Evolutionary conservation across 1,140 invertebrate genomes (phyloP).

Genomic region (Microplitis mediator): DNA sequence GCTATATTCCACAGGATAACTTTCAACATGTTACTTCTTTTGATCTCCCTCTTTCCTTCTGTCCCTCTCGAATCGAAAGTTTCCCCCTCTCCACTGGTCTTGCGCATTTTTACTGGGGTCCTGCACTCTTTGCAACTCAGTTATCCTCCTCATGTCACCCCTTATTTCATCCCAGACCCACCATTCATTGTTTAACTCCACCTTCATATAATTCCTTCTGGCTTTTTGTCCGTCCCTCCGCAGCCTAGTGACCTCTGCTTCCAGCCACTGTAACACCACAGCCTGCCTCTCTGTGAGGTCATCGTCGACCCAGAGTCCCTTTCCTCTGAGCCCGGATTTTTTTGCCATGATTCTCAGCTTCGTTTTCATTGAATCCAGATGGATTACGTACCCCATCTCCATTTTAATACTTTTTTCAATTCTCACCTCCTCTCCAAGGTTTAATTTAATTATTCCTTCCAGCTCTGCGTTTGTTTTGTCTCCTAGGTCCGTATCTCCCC

Average conservation of each 20-base stretch:
- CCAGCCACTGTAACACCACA: constrained; percentile 20
- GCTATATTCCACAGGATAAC: constrained; percentile 21
- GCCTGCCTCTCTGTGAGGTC: constrained; percentile 31
- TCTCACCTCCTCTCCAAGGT: too few relatives aligned
- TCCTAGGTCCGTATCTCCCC: too few relatives aligned
- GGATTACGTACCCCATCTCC: too few relatives aligned
- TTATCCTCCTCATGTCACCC: neutral
- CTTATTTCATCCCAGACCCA: neutral
- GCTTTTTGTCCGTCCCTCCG: constrained; percentile 4
- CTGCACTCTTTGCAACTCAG: neutral
- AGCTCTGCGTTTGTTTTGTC: too few relatives aligned
- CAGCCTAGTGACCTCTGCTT: constrained; percentile 6
- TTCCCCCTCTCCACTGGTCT: neutral
- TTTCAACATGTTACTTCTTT: neutral
- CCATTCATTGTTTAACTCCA: neutral
- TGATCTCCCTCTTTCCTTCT: neutral
- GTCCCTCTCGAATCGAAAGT: neutral
- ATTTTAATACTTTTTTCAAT: too few relatives aligned
- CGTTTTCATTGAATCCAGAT: neutral
- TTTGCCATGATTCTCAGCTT: constrained; percentile 28
- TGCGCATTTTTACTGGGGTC: neutral
- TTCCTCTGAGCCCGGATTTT: constrained; percentile 23
- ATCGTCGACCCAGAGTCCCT: constrained; percentile 28
- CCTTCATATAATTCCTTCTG: constrained; percentile 9
- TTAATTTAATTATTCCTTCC: too few relatives aligned